These are phyloP conservation scores for Trogon surrucura DNA, from an alignment of 2,113 vertebrate genomes.

Conservation along the genomic window DNA sequence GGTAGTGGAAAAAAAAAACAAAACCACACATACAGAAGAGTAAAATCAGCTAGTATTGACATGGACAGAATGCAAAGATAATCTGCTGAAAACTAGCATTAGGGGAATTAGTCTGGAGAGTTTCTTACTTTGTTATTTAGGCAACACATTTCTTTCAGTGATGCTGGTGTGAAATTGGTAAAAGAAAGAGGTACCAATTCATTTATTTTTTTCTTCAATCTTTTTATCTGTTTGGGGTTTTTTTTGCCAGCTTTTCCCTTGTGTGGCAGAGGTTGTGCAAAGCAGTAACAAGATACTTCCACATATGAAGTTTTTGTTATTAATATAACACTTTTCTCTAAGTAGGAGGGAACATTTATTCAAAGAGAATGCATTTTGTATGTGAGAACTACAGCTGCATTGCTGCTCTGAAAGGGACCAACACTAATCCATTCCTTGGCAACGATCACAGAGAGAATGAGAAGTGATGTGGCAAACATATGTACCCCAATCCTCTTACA, in stretches of 20 bases:
- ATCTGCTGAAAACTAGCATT: background rate
- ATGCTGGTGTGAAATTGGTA: background rate
- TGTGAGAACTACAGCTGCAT: background rate
- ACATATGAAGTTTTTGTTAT: background rate
- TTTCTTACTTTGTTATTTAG: background rate
- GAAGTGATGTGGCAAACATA: constrained; percentile 12
- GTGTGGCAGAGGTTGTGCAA: background rate
- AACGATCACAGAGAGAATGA: constrained; percentile 7
- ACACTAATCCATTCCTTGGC: constrained; percentile 30
- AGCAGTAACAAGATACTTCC: background rate
- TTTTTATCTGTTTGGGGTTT: background rate
- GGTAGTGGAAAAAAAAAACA: background rate
- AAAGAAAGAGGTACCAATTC: background rate
- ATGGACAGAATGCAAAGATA: background rate
- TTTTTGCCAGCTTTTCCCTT: background rate
- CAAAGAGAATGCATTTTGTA: background rate
- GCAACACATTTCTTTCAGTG: background rate
- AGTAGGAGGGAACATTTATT: background rate
- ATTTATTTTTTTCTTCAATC: background rate
- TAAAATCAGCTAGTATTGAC: background rate
- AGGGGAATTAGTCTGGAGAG: background rate
- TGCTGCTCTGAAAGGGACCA: constrained; percentile 11
- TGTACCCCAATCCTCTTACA: constrained; percentile 14
- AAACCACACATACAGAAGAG: background rate
- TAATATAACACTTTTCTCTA: background rate